Base-by-base conservation (phyloP, 2,797 vertebrate species). In the Anabas testudineus region DNA sequence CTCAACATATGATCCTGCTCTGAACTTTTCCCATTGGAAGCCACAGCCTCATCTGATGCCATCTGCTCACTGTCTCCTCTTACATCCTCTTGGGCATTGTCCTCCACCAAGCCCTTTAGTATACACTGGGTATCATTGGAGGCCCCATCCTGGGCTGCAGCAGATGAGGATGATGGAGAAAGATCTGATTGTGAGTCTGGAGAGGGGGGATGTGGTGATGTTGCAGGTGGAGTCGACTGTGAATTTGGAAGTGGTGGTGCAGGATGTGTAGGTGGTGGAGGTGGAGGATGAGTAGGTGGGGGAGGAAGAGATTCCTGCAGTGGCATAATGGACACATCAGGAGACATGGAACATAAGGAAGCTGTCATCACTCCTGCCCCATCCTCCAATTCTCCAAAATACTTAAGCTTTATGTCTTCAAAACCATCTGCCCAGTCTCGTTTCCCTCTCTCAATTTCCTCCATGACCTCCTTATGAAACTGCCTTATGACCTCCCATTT, bases 401-500 rank as follows among this genome's bases (percentile, higher is more conserved):
- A 98, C 61, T 91, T 94, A 12, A 91, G 71, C 81, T 94, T 97
- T 32, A 98, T 93, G 83, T 99, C 96, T 85, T 97, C 96, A 42
- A 99, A 99, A 53, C 97, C 94, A 0, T 99, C 97, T 0, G 67
- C 67, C 98, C 98, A 99, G 67, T 93, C 88, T 39, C 94, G 87
- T 59, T 81, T 94, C 7, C 97, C 97, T 0, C 80, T 91, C 88
- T 99, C 96, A 1, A 99, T 90, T 67, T 93, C 94, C 86, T 94
- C 94, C 83, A 98, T 95, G n/a, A 95, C 96, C 0, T 94, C 94
- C 13, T 93, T 95, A 91, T 99, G 97, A 91, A 99, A 99, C 52
- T 82, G 82, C 19, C 97, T 94, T 81, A 99, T 97, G 4, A 78
- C 89, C 78, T 94, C 96, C 98, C 98, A 99, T 9, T 94, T 95